Percentiles rank a stretch among this genome's conserved stretches.
These are phyloP conservation scores for Chymomyza amoena DNA, from an alignment of 2,888 invertebrate species.

Conservation along the genomic window DNA sequence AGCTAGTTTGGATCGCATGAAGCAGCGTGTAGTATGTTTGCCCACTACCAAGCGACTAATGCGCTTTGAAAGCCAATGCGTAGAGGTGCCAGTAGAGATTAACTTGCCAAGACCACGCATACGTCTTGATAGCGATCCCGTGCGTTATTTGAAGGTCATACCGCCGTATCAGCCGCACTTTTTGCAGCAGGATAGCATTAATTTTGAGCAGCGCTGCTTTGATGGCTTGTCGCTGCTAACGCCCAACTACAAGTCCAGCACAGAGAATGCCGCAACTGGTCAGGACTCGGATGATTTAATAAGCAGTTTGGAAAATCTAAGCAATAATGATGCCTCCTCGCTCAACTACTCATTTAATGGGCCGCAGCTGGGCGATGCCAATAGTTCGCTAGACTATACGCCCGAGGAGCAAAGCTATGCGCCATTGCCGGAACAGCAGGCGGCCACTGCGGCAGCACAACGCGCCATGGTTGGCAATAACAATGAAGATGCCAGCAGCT, in stretches of 20 bases:
- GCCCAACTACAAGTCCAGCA: conserved; percentile 66
- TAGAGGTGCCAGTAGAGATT: conserved; percentile 77
- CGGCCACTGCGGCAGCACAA: conserved; percentile 8
- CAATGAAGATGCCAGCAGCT: conserved; percentile 54
- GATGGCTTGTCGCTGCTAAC: conserved; percentile 53
- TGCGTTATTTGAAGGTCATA: conserved; percentile 78
- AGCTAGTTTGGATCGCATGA: conserved; percentile 73
- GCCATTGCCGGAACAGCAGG: conserved; percentile 60
- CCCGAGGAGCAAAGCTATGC: conserved; percentile 76
- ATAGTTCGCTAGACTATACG: conserved; percentile 70
- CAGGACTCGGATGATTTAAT: conserved; percentile 77
- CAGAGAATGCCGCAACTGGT: conserved; percentile 64
- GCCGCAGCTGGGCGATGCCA: conserved; percentile 38
- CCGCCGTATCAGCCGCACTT: conserved; percentile 76
- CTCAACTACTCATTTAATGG: conserved; percentile 63
- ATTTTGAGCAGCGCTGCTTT: conserved; percentile 54
- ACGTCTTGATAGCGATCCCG: conserved; percentile 73
- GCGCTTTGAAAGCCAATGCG: conserved; percentile 78
- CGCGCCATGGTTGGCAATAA: conserved; percentile 25
- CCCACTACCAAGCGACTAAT: conserved; percentile 78
- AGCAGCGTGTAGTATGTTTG: conserved; percentile 77
- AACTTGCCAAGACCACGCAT: conserved; percentile 77
- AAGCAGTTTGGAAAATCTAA: conserved; percentile 77
- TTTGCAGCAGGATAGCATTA: conserved; percentile 73
- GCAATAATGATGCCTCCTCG: conserved; percentile 73